A percentile compares a stretch with the other conserved stretches of the same genome.
phyloP scores from a whole-genome alignment of 2,113 vertebrate species.

The Macquaria ambigua region DNA sequence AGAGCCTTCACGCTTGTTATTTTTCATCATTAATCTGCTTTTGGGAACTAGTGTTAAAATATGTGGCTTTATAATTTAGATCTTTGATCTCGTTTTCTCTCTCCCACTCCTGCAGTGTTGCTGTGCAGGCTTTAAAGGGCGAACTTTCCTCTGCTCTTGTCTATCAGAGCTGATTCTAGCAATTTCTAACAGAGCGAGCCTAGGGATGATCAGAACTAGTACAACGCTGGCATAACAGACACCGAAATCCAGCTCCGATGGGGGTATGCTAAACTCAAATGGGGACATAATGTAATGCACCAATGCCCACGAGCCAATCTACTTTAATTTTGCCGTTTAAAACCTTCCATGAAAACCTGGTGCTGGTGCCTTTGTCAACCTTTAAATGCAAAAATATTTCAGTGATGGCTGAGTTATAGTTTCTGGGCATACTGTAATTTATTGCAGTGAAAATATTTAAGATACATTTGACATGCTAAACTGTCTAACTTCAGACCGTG shows the following conservation, averaged over 20 bases:
- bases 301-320: constrained; percentile 29
- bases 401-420: not conserved
- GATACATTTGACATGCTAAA: constrained; percentile 1
- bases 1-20: constrained; percentile 4
- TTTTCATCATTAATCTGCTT: constrained; percentile 51
- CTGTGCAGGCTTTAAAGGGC: constrained; percentile 53
- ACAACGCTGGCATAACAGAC: constrained; percentile 36
- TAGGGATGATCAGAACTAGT: constrained; percentile 50
- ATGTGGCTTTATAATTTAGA: constrained; percentile 45
- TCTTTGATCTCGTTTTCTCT: constrained; percentile 48
- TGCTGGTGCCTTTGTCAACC: not conserved
- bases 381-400: constrained; percentile 39
- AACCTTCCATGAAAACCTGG: constrained; percentile 21
- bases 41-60: constrained; percentile 31
- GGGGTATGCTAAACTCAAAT: constrained; percentile 33
- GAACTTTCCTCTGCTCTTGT: constrained; percentile 40
- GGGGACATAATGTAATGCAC: constrained; percentile 35
- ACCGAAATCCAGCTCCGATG: constrained; percentile 32
- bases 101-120: constrained; percentile 34
- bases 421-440: constrained; percentile 15
- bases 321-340: constrained; percentile 36
- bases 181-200: constrained; percentile 32
- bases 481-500: not conserved
- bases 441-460: not conserved
- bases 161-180: constrained; percentile 47